Base-by-base conservation (phyloP, 2,113 vertebrate genomes). In the Sylvicapra grimmia region DNA sequence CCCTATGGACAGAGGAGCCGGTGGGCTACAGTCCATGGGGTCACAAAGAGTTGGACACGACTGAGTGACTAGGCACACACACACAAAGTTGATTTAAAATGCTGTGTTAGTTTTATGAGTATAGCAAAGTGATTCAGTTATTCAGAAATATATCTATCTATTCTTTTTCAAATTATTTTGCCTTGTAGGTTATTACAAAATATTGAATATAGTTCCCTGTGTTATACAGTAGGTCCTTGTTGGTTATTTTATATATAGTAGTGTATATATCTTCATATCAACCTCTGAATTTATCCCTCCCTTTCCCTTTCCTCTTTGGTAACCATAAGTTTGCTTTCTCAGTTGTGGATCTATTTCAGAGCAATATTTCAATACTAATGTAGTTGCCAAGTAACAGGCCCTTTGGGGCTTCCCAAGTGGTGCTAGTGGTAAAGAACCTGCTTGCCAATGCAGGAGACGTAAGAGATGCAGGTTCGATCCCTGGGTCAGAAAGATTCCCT, bases 401-500 rank as follows among this genome's bases (percentile, higher is more conserved):
- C 36, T 44, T 25, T 77, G 36, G 72, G 36, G 72, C 36, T 44
- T 77, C 72, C 12, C 36, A 77, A 6, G 21, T 8, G 23, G 72
- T 27, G 12, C 72, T 77, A 44, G 72, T 44, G 36, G 23, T 77
- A 77, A 44, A 27, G 36, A 44, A 77, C 21, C 21, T 13, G 11
- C 72, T 16, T 44, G 36, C 6, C 23, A 14, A 77, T 44, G 72
- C 72, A 27, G 36, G 72, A 44, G 72, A 77, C 3, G 0, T 44
- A 44, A 75, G 72, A 77, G 36, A 77, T 0, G 1, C 40, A 27
- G 72, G 12, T 44, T 44, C 1, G 0, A 44, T 44, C 11, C 72
- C 36, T 44, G 36, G n/a, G 19, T 27, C 36, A 44, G 36, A 36
- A 44, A 77, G 23, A 77, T 44, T 25, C 72, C 23, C 21, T 44